These are phyloP conservation scores for Notodonta ziczac DNA, from an alignment of 2,888 invertebrate genomes.

Conservation along the genomic window DNA sequence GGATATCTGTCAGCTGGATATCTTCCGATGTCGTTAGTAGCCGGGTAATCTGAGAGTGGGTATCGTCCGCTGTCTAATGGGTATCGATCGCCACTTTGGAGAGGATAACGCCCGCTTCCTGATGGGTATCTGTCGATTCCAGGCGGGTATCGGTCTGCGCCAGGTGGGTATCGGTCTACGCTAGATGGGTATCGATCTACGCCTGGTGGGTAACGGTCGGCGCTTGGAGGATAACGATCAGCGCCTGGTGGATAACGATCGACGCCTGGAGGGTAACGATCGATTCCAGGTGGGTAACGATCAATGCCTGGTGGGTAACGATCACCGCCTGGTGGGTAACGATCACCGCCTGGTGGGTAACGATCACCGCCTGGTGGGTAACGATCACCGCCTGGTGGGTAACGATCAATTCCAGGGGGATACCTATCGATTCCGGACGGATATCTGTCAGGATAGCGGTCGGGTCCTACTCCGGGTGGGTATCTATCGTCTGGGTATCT, in stretches of 20 bases:
- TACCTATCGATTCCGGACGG: slow-evolving; percentile 67
- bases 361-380: slow-evolving; percentile 78
- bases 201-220: slow-evolving; percentile 57
- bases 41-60: slow-evolving; percentile 56
- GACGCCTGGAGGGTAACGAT: slow-evolving; percentile 50
- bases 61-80: slow-evolving; percentile 61
- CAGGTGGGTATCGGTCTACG: slow-evolving; percentile 50
- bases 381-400: slow-evolving; percentile 78
- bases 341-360: slow-evolving; percentile 64
- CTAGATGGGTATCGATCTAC: slow-evolving; percentile 57
- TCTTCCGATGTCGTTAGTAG: slow-evolving; percentile 50
- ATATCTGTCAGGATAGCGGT: slow-evolving; percentile 74
- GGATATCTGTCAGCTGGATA: slow-evolving; percentile 73
- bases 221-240: slow-evolving; percentile 36
- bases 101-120: slow-evolving; percentile 62
- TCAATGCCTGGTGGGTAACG: slow-evolving; percentile 71
- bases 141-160: slow-evolving; percentile 55
- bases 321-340: slow-evolving; percentile 61
- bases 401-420: slow-evolving; percentile 77
- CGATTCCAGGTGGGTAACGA: slow-evolving; percentile 50
- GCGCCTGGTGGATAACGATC: slow-evolving; percentile 55
- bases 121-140: slow-evolving; percentile 55
- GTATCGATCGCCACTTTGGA: slow-evolving; percentile 51
- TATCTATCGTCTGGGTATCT: slow-evolving; percentile 79
- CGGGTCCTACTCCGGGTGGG: slow-evolving; percentile 68